Conservation (phyloP, 2,113 vertebrate species). For the Pantherophis guttatus region DNA sequence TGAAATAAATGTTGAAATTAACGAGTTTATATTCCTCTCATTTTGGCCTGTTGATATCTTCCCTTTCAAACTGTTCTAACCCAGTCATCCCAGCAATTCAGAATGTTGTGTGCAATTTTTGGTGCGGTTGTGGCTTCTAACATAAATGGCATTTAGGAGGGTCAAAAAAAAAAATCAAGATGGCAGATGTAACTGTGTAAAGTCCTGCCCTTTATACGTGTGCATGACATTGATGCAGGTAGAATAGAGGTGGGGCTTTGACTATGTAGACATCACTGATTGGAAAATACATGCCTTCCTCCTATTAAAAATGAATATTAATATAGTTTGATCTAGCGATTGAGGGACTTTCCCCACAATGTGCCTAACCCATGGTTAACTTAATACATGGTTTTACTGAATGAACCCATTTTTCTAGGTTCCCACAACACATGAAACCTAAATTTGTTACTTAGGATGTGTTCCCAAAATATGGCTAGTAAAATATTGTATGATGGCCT, state of each 20-base stretch:
- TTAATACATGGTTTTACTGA: background rate
- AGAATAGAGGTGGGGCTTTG: background rate
- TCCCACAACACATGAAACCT: background rate
- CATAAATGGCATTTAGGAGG: background rate
- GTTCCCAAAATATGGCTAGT: background rate
- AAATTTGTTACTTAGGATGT: background rate
- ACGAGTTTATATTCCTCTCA: constrained; percentile 42
- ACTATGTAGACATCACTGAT: background rate
- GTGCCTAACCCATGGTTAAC: background rate
- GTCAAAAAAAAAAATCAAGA: background rate
- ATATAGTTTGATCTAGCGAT: background rate
- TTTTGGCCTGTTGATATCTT: constrained; percentile 12
- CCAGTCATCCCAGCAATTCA: background rate
- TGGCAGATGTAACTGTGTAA: background rate
- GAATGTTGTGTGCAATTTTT: background rate
- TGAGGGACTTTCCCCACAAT: background rate
- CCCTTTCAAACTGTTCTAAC: background rate
- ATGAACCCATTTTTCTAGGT: background rate
- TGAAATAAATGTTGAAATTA: constrained; percentile 67
- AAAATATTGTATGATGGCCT: background rate
- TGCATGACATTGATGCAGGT: background rate
- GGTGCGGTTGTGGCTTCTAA: background rate
- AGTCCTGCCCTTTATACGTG: background rate
- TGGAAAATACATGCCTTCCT: background rate
- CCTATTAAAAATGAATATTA: background rate